Evolutionary conservation across 2,113 vertebrate species (phyloP), one percentile per base, ranked within the genome.

Genomic region (Salvelinus alpinus): DNA sequence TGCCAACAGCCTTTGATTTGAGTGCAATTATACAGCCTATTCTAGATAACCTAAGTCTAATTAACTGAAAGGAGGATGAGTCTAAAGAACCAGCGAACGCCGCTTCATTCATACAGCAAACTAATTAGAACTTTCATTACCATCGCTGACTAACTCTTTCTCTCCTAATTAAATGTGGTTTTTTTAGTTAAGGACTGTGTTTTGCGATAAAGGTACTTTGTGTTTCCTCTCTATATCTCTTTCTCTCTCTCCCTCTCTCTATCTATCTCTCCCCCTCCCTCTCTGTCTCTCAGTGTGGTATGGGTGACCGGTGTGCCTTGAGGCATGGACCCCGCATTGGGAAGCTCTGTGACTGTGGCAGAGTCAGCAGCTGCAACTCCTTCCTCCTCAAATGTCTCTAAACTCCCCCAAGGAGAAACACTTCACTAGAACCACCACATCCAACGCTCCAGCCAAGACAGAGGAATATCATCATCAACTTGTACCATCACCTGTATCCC

Each of bases 381-480:
- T 94, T 92, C 86, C 91, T 95, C 70, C 91, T 95, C 25, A 94
- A 93, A 74, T 94, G 94, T 84, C 90, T 94, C 88, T 94, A 82
- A 82, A 90, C 16, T 31, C 73, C 60, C 6, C 47, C 5, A 18
- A 27, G 5, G 31, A 54, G 13, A 27, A 34, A n/a, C 13, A 2
- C 71, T 20, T 44, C 64, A 60, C 34, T 70, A n/a, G 34, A 13
- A 27, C 13, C 62, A 69, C 69, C 13, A 24, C 57, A 69, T 62
- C 34, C 51, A 68, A 27, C 67, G 6, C 57, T 29, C 24, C 57
- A 51, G 51, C 51, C 51, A 13, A n/a, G n/a, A n/a, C n/a, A 54
- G 51, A 54, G 51, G 4, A 54, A 54, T 54, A 54, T 54, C 16
- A 18, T 54, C 4, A 54, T 54, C 16, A 16, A 13, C 51, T 54